phyloP scores from a whole-genome alignment of 2,797 vertebrate species.

The Sylvia borin region DNA sequence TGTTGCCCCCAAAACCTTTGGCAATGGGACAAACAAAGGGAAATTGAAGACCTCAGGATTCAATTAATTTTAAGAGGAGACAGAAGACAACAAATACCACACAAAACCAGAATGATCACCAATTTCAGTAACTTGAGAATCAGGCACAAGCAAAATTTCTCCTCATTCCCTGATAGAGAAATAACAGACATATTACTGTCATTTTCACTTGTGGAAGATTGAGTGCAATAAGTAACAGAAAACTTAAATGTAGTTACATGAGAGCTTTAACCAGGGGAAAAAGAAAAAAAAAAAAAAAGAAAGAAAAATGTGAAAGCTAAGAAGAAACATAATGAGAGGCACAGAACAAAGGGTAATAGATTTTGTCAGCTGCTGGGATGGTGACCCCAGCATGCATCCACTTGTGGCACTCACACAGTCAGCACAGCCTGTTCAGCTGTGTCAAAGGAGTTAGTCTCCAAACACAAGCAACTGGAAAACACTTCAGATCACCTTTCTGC shows the following conservation, averaged over 20 bases:
- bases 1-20: not conserved
- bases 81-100: not conserved
- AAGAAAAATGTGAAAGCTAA: not conserved
- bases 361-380: not conserved
- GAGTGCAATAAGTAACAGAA: not conserved
- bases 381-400: not conserved
- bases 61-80: not conserved
- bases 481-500: not conserved
- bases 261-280: not conserved
- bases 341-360: not conserved
- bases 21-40: not conserved
- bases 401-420: not conserved
- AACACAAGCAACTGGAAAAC: not conserved
- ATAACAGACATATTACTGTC: not conserved
- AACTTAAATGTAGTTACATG: not conserved
- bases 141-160: not conserved
- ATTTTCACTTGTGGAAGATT: not conserved
- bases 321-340: not conserved
- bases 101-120: not conserved
- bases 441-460: not conserved
- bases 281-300: not conserved
- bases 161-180: not conserved
- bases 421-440: accelerated
- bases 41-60: not conserved
- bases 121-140: not conserved